Percentiles rank a stretch among this genome's conserved stretches.
phyloP scores from a whole-genome alignment of 2,113 vertebrate species.

The Peromyscus polionotus region DNA sequence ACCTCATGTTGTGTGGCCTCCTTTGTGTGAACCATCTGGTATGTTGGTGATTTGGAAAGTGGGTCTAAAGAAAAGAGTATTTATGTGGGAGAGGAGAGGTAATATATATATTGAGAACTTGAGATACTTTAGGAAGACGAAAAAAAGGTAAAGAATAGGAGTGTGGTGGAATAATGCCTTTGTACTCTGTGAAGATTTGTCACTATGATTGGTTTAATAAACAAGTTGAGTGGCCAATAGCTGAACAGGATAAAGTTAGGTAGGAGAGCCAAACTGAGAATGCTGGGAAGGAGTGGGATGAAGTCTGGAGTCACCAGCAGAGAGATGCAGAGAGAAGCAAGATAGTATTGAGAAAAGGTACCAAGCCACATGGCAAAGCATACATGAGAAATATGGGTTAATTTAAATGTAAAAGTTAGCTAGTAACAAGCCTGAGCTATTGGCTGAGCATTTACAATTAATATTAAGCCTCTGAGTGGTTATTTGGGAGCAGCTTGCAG shows the following conservation, averaged over 20 bases:
- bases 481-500: neutral
- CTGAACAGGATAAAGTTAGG: neutral
- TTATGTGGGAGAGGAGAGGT: neutral
- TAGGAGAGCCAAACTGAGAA: neutral
- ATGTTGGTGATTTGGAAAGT: neutral
- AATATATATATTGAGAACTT: neutral
- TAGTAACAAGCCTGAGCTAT: neutral
- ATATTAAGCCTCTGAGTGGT: neutral
- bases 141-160: neutral
- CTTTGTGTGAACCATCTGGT: neutral
- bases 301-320: neutral
- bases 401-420: neutral
- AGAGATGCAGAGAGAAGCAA: neutral
- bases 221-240: neutral
- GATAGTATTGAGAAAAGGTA: neutral
- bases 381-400: neutral
- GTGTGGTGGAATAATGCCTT: neutral
- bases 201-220: neutral
- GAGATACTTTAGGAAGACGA: neutral
- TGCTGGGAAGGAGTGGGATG: neutral
- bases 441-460: neutral
- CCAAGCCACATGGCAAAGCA: neutral
- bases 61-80: neutral
- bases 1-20: neutral
- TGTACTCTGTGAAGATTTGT: neutral